Conservation (phyloP, 1,140 invertebrate genomes). For the Drosophila quadrilineata region DNA sequence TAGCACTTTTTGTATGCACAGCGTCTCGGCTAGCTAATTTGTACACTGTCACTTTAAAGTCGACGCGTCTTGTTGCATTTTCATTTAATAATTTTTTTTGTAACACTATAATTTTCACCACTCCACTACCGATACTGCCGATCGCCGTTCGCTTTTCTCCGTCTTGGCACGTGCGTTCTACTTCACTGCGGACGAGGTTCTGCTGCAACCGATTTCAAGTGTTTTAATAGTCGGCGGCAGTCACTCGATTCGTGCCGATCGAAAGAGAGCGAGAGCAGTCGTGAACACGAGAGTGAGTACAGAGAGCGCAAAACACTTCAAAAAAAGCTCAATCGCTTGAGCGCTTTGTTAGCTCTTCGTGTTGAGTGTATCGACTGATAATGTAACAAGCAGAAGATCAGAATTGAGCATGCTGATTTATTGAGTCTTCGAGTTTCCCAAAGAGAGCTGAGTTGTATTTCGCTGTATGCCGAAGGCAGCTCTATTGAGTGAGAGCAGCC, state of each 20-base stretch:
- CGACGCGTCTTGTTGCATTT: slow-evolving; percentile 20
- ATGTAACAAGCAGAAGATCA: too few species aligned
- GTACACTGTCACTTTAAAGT: slow-evolving; percentile 45
- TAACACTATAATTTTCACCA: slow-evolving; percentile 22
- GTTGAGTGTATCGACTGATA: too few species aligned
- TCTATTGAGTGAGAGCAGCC: slow-evolving; percentile 5
- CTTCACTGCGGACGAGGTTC: slow-evolving; percentile 61
- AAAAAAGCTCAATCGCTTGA: slow-evolving; percentile 34
- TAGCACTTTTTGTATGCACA: slow-evolving; percentile 14
- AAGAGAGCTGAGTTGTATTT: too few species aligned
- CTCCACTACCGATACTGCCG: slow-evolving; percentile 14
- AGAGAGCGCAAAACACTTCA: not conserved
- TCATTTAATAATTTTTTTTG: slow-evolving; percentile 25
- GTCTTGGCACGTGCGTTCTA: slow-evolving; percentile 49
- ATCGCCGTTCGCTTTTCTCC: not conserved
- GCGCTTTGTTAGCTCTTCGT: too few species aligned
- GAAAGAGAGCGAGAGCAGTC: not conserved
- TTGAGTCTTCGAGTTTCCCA: too few species aligned
- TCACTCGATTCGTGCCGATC: slow-evolving; percentile 12
- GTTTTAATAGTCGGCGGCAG: slow-evolving; percentile 27
- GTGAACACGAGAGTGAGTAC: not conserved
- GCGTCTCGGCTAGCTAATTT: slow-evolving; percentile 11
- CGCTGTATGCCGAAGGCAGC: too few species aligned
- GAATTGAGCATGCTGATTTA: not conserved
- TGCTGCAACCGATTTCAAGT: slow-evolving; percentile 49